Conservation (phyloP, 2,888 invertebrate species). For the Lottia gigantea region DNA sequence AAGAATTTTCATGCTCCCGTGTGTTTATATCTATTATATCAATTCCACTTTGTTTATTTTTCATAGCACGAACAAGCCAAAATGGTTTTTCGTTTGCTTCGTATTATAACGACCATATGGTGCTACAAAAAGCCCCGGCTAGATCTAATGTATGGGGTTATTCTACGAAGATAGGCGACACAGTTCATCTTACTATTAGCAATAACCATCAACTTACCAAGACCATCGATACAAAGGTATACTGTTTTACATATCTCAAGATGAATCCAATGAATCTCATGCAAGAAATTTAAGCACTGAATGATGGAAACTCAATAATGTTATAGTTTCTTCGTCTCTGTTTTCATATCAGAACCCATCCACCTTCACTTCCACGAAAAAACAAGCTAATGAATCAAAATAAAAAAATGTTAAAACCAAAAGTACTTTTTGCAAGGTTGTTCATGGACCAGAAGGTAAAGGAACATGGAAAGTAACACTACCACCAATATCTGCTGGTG, state of each 20-base stretch:
- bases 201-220: slow-evolving; percentile 3
- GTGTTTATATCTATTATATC: too few relatives aligned
- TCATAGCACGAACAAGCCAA: not conserved
- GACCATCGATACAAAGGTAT: slow-evolving; percentile 10
- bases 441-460: slow-evolving; percentile 8
- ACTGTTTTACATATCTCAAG: not conserved
- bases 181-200: slow-evolving; percentile 22
- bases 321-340: too few relatives aligned
- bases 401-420: too few relatives aligned
- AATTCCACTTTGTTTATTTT: not conserved
- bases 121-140: slow-evolving; percentile 38
- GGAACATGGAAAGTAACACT: slow-evolving; percentile 42
- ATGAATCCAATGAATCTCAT: too few relatives aligned
- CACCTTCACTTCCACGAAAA: too few relatives aligned
- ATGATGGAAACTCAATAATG: too few relatives aligned
- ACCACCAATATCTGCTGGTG: slow-evolving; percentile 32
- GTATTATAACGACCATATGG: slow-evolving; percentile 40
- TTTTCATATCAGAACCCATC: too few relatives aligned
- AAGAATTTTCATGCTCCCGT: too few relatives aligned
- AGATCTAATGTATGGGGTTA: slow-evolving; percentile 41
- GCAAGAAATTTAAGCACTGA: too few relatives aligned
- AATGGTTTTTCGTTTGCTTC: slow-evolving; percentile 16
- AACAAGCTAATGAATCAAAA: too few relatives aligned
- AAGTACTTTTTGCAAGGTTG: not conserved
- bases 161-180: slow-evolving; percentile 27